Conservation (phyloP, 2,113 vertebrate genomes). For the Talpa occidentalis region DNA sequence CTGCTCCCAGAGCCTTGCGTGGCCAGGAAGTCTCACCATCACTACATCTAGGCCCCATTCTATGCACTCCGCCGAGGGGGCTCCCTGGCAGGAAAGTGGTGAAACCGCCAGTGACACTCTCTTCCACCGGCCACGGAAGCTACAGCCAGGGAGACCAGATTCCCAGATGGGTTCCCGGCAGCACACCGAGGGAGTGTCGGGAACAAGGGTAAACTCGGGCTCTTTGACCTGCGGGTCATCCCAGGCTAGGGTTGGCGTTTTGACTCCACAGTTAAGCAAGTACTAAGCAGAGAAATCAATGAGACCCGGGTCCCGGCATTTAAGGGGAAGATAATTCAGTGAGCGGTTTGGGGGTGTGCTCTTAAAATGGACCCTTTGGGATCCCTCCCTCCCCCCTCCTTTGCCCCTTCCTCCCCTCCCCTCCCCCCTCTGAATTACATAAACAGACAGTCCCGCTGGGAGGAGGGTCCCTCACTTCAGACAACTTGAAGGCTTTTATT, state of each 20-base stretch:
- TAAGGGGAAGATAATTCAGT: not conserved
- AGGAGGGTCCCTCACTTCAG: not conserved
- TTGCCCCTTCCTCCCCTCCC: not conserved
- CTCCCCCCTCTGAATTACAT: not conserved
- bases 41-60: not conserved
- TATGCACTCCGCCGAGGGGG: not conserved
- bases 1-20: not conserved
- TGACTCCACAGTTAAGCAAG: not conserved
- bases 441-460: not conserved
- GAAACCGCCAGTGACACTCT: too few species aligned
- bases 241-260: not conserved
- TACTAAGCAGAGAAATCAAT: not conserved
- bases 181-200: accelerated
- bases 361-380: not conserved
- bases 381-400: too few species aligned
- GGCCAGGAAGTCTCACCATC: not conserved
- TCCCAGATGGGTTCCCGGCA: accelerated
- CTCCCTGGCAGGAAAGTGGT: not conserved
- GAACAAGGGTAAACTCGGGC: too few species aligned
- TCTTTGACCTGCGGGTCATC: not conserved
- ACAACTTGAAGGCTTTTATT: accelerated
- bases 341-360: not conserved
- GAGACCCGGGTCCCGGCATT: not conserved
- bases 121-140: not conserved
- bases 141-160: accelerated